Evolutionary conservation across 2,113 vertebrate species (phyloP), one percentile per base, ranked within the genome.

Genomic region (Tautogolabrus adspersus): DNA sequence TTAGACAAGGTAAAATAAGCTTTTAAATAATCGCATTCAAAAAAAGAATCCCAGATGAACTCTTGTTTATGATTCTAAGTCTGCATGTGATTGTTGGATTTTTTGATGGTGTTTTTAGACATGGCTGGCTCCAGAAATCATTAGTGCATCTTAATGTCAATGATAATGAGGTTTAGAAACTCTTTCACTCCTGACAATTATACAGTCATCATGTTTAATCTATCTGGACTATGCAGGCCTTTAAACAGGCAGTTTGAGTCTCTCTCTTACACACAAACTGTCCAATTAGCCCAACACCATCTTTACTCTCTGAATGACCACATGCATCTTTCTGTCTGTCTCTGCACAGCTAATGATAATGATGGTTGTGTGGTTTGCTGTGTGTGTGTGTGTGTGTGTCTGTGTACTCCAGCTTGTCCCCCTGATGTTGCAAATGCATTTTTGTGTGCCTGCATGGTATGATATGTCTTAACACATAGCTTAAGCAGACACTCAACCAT

Each of bases 341-440:
- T 77, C 57, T 81, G 78, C 82, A 81, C 65, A 83, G 77, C 85
- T 92, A 88, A 90, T 88, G 89, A 83, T 86, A 81, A 87, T 91
- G 83, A 77, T 73, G 46, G 38, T 64, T 68, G 77, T 86, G 71
- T 72, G 23, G 51, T 26, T 61, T 30, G 18, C 7, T 16, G 42
- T 64, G 58, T 57, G 65, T 77, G 42, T 72, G 40, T 71, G 51
- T 69, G 37, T 58, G 63, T 57, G 52, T 56, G 47, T 66, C 52
- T 55, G 66, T 81, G 57, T 62, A 26, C 49, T 37, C 64, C 54
- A 22, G 60, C 38, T 59, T 11, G 26, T 63, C 21, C 65, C 54
- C 30, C 58, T 65, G 60, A 49, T 49, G 65, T 69, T 85, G 72
- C 44, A 66, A 80, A 83, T 84, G 79, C 80, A 60, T 83, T 85